These are phyloP conservation scores for Sitodiplosis mosellana DNA, from an alignment of 1,140 invertebrate genomes.

Conservation along the genomic window DNA sequence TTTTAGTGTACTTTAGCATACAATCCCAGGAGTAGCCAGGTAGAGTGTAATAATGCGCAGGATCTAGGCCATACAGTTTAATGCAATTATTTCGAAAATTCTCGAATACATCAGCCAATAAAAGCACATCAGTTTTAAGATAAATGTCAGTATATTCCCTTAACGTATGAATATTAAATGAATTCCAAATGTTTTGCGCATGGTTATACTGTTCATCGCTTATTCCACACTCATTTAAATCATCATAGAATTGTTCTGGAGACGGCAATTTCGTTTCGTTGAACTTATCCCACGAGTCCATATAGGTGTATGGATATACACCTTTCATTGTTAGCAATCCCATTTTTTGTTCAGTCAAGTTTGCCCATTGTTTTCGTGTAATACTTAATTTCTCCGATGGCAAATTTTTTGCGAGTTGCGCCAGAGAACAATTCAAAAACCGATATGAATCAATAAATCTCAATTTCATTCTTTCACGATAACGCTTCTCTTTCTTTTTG, in stretches of 20 bases:
- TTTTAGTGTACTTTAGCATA: slow-evolving; percentile 21
- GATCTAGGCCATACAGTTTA: no score
- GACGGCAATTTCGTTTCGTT: slow-evolving; percentile 14
- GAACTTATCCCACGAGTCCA: slow-evolving; percentile 15
- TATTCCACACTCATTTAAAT: slow-evolving; percentile 12
- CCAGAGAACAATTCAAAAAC: slow-evolving; percentile 12
- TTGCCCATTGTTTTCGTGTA: slow-evolving; percentile 7
- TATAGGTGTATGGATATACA: slow-evolving; percentile 17
- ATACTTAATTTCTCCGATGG: slow-evolving; percentile 13
- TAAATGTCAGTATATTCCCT: slow-evolving; percentile 24
- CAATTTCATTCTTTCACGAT: slow-evolving; percentile 7
- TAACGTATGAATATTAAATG: slow-evolving; percentile 22
- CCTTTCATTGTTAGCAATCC: slow-evolving; percentile 16
- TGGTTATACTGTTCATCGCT: slow-evolving; percentile 21
- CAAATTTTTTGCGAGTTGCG: slow-evolving; percentile 11
- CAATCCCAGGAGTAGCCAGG: slow-evolving; percentile 23
- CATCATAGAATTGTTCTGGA: slow-evolving; percentile 18
- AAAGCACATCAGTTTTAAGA: no score
- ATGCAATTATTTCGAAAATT: no score
- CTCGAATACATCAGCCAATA: no score
- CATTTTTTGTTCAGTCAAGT: slow-evolving; percentile 9
- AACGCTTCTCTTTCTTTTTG: background rate
- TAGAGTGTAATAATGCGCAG: no score
- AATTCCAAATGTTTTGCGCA: slow-evolving; percentile 24
- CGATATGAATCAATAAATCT: slow-evolving; percentile 18